Conservation (phyloP, 2,888 invertebrate species). For the Drosophila macrospina region DNA sequence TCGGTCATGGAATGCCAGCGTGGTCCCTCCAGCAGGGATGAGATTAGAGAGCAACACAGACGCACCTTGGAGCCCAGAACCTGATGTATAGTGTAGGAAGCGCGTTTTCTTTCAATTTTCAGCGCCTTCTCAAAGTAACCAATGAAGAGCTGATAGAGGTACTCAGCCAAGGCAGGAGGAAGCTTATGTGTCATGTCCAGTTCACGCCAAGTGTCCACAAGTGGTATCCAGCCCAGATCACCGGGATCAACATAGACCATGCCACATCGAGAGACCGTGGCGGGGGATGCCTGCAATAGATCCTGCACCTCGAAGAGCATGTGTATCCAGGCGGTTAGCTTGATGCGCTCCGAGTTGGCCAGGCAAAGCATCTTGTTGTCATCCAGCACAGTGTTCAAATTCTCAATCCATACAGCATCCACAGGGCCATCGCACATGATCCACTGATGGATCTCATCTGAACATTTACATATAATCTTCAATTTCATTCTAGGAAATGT, state of each 20-base stretch:
- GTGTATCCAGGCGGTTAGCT: slow-evolving; percentile 94
- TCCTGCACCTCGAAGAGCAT: slow-evolving; percentile 96
- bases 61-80: slow-evolving; percentile 93
- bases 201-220: slow-evolving; percentile 91
- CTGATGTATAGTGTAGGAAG: slow-evolving; percentile 91
- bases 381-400: slow-evolving; percentile 96
- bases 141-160: slow-evolving; percentile 89
- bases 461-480: not conserved
- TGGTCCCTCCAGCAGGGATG: slow-evolving; percentile 89
- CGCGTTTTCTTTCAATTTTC: slow-evolving; percentile 89
- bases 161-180: slow-evolving; percentile 87
- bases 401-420: slow-evolving; percentile 97
- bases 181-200: slow-evolving; percentile 86
- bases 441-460: slow-evolving; percentile 93
- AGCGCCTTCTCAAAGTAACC: slow-evolving; percentile 89
- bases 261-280: slow-evolving; percentile 93
- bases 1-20: slow-evolving; percentile 85
- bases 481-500: no score
- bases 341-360: slow-evolving; percentile 96
- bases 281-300: slow-evolving; percentile 95
- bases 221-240: slow-evolving; percentile 93
- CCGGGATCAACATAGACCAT: slow-evolving; percentile 96
- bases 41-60: slow-evolving; percentile 90
- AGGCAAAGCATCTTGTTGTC: slow-evolving; percentile 97
- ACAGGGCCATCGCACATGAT: slow-evolving; percentile 96